Conservation (phyloP, 2,113 vertebrate genomes). For the Corynorhinus townsendii region DNA sequence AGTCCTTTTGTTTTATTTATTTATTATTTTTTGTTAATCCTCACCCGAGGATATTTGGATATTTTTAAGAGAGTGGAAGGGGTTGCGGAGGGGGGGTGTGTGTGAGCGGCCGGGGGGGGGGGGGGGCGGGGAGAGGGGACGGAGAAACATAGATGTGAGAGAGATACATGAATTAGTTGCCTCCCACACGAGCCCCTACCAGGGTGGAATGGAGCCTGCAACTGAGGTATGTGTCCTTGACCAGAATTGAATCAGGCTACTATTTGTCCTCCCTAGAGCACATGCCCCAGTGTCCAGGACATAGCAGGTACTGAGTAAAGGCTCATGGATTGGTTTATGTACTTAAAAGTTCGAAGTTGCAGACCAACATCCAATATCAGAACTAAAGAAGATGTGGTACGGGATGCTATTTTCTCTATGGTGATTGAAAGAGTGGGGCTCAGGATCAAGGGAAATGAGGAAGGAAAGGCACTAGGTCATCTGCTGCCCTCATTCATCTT, state of each 20-base stretch:
- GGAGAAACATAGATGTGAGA: too few species aligned
- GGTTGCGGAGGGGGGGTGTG: too few species aligned
- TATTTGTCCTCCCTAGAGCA: not conserved
- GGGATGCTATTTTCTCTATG: not conserved
- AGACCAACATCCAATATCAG: not conserved
- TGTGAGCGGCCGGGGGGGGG: too few species aligned
- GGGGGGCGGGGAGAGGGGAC: too few species aligned
- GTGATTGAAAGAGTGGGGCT: not conserved
- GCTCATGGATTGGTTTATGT: not conserved
- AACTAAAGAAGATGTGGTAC: not conserved
- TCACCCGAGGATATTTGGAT: too few species aligned
- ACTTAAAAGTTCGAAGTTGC: not conserved
- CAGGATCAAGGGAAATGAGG: not conserved
- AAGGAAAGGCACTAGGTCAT: not conserved
- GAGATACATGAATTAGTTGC: too few species aligned
- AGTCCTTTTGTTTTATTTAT: not conserved
- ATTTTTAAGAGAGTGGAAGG: too few species aligned
- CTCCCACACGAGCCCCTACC: too few species aligned
- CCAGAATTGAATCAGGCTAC: too few species aligned
- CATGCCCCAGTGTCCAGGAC: not conserved
- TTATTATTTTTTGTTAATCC: too few species aligned
- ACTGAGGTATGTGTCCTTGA: too few species aligned
- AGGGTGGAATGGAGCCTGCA: too few species aligned
- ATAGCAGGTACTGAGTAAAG: not conserved
- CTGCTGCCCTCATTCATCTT: not conserved